phyloP scores from a whole-genome alignment of 30 jellyfish, hydroid and myxozoan species.

The Cassiopea xamachana region DNA sequence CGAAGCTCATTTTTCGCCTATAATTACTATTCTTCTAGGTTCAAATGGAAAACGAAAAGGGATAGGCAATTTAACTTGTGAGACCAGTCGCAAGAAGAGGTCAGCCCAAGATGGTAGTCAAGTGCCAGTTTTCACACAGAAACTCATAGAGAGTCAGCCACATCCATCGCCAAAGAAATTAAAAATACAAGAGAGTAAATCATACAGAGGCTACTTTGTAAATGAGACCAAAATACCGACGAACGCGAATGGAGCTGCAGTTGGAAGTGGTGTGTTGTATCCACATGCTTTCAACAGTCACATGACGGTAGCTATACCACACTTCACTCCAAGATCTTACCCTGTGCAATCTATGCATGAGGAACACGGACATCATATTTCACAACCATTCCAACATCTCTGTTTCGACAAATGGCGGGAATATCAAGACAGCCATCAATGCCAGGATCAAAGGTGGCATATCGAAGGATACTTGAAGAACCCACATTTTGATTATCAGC shows the following conservation, averaged over 20 bases:
- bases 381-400: background rate
- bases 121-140: background rate
- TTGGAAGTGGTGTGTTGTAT: background rate
- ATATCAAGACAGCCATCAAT: background rate
- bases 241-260: background rate
- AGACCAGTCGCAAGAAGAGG: conserved; percentile 19
- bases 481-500: background rate
- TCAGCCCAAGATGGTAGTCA: background rate
- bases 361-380: background rate
- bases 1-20: no score
- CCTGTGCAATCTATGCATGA: background rate
- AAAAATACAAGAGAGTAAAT: background rate
- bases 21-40: background rate
- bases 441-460: background rate
- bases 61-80: background rate
- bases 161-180: background rate
- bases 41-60: conserved; percentile 31
- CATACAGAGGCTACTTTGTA: background rate
- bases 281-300: background rate
- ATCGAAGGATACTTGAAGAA: background rate
- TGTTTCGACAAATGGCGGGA: background rate
- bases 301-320: background rate
- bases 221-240: background rate
- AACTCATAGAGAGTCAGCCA: background rate
- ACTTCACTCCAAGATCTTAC: background rate